Evolutionary conservation across 1,140 invertebrate genomes (phyloP).

Genomic region (Drosophila rufa): DNA sequence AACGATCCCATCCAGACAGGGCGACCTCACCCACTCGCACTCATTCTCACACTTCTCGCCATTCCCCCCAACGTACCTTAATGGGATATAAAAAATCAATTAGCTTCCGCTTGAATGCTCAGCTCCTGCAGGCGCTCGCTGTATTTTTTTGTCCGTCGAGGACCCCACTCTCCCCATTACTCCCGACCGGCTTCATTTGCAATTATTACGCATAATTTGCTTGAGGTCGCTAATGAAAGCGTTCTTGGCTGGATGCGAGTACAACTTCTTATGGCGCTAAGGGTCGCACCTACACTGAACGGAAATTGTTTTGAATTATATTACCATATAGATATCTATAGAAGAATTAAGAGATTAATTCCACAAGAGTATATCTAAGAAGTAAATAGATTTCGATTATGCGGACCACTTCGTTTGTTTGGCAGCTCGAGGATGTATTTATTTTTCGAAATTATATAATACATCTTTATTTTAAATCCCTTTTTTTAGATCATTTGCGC

Average conservation of each 20-base stretch:
- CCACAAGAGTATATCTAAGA: too few relatives aligned
- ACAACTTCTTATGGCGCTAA: conserved; percentile 6
- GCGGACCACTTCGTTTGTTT: too few relatives aligned
- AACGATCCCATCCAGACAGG: conserved; percentile 4
- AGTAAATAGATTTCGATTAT: too few relatives aligned
- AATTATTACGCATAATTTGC: conserved; percentile 76
- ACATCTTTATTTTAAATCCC: too few relatives aligned
- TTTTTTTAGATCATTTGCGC: neutral
- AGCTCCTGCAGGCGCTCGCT: conserved; percentile 32
- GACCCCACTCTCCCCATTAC: conserved; percentile 3
- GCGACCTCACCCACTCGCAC: too few relatives aligned
- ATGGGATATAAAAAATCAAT: conserved; percentile 48
- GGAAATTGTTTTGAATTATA: neutral
- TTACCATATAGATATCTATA: too few relatives aligned
- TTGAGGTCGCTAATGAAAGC: conserved; percentile 60
- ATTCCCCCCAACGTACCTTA: conserved; percentile 1
- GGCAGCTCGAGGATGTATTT: too few relatives aligned
- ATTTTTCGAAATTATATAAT: too few relatives aligned
- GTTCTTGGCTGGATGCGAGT: conserved; percentile 16
- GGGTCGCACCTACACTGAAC: neutral
- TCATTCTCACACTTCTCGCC: neutral
- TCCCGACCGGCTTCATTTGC: conserved; percentile 40
- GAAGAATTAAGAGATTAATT: too few relatives aligned
- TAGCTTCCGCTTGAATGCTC: conserved; percentile 42
- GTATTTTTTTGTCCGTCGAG: conserved; percentile 36